Conservation (phyloP, 2,113 vertebrate species). For the Amazona guildingii region DNA sequence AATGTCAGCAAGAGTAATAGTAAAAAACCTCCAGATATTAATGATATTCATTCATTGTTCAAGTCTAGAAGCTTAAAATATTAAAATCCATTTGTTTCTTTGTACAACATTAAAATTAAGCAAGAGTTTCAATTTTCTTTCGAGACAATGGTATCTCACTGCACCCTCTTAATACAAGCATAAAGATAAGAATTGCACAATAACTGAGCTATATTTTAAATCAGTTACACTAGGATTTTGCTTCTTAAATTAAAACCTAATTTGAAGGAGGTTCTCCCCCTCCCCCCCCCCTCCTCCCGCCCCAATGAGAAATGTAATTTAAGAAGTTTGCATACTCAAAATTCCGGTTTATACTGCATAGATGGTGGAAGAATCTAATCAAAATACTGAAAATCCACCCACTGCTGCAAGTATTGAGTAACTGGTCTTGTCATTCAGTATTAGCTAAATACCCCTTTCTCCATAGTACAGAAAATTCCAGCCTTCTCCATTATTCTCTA, state of each 20-base stretch:
- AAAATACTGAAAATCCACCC: not conserved
- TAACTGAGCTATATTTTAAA: not conserved
- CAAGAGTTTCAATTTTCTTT: slow-evolving; percentile 14
- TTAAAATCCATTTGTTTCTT: not conserved
- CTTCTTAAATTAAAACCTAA: not conserved
- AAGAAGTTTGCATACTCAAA: not conserved
- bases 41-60: not conserved
- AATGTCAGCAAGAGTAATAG: not conserved
- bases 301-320: not conserved
- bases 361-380: not conserved
- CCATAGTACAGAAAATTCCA: not conserved
- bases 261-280: not conserved
- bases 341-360: not conserved
- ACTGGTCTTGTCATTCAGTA: not conserved
- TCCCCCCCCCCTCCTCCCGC: no score
- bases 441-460: not conserved
- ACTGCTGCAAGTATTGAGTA: not conserved
- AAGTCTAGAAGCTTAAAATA: not conserved
- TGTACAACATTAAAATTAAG: not conserved
- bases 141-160: not conserved
- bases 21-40: not conserved
- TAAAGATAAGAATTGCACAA: slow-evolving; percentile 3
- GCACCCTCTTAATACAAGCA: not conserved
- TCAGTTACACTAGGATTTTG: not conserved
- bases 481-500: not conserved